Evolutionary conservation across 1,140 invertebrate species (phyloP).

Genomic region (Drosophila parabipectinata): DNA sequence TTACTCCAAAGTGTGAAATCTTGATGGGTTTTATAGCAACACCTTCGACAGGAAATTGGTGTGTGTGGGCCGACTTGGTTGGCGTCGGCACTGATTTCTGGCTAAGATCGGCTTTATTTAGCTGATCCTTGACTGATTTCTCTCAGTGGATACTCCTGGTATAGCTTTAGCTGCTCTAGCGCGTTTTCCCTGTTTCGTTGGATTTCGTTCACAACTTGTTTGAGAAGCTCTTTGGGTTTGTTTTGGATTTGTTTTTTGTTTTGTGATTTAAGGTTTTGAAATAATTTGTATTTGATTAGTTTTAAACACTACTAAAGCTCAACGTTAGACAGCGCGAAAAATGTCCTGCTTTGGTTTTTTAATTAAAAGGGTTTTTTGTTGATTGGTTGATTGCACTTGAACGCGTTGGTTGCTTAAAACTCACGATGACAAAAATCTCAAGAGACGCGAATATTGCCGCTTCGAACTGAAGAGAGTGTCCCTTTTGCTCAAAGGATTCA

Average conservation of each 20-base stretch:
- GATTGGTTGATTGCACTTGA: slow-evolving; percentile 73
- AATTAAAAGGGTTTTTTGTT: slow-evolving; percentile 38
- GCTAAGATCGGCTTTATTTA: slow-evolving; percentile 39
- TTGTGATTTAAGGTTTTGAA: slow-evolving; percentile 16
- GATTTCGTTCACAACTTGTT: slow-evolving; percentile 69
- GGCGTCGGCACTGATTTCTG: slow-evolving; percentile 43
- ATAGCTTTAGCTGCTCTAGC: slow-evolving; percentile 5
- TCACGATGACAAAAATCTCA: slow-evolving; percentile 53
- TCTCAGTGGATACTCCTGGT: not conserved
- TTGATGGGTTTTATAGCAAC: slow-evolving; percentile 83
- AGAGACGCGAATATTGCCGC: slow-evolving; percentile 54
- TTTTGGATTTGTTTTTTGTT: slow-evolving; percentile 13
- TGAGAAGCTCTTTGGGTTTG: slow-evolving; percentile 72
- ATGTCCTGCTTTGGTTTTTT: slow-evolving; percentile 51
- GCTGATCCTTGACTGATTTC: slow-evolving; percentile 13
- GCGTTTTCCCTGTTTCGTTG: slow-evolving; percentile 32
- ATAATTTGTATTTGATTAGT: slow-evolving; percentile 23
- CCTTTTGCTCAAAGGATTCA: not conserved
- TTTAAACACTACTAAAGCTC: slow-evolving; percentile 77
- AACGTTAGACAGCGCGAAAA: slow-evolving; percentile 61
- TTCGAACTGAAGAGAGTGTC: slow-evolving; percentile 11
- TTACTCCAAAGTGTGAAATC: slow-evolving; percentile 84
- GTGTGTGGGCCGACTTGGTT: slow-evolving; percentile 42
- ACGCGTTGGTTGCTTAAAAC: slow-evolving; percentile 66
- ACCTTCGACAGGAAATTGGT: slow-evolving; percentile 75